phyloP scores from a whole-genome alignment of 2,888 invertebrate species.

The Platypus cylindrus region DNA sequence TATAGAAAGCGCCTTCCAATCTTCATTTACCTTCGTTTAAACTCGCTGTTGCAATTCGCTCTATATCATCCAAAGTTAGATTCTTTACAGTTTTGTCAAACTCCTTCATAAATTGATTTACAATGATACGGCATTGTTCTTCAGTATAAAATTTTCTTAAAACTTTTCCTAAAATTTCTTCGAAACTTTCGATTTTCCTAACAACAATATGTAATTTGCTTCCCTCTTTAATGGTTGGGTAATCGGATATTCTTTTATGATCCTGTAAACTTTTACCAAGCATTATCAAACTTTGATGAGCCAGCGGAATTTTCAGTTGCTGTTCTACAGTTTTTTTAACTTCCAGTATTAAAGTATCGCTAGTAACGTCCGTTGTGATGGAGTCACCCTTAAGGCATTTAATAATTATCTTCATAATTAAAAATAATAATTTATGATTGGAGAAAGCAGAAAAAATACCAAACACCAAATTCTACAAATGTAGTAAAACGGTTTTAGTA shows the following conservation, averaged over 20 bases:
- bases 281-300: slow-evolving; percentile 58
- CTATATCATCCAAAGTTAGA: slow-evolving; percentile 35
- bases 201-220: slow-evolving; percentile 59
- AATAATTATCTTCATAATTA: slow-evolving; percentile 54
- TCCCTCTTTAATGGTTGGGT: slow-evolving; percentile 62
- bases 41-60: slow-evolving; percentile 34
- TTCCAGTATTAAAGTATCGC: slow-evolving; percentile 48
- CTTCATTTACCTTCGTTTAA: too few relatives aligned
- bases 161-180: slow-evolving; percentile 44
- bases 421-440: background rate
- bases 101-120: slow-evolving; percentile 44
- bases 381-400: slow-evolving; percentile 64
- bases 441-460: background rate
- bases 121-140: slow-evolving; percentile 47
- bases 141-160: slow-evolving; percentile 51
- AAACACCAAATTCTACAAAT: too few relatives aligned
- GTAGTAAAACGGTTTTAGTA: too few relatives aligned
- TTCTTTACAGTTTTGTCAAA: slow-evolving; percentile 32
- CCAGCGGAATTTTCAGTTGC: slow-evolving; percentile 50
- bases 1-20: too few relatives aligned
- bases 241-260: slow-evolving; percentile 54
- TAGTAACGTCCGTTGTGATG: slow-evolving; percentile 50
- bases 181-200: slow-evolving; percentile 52
- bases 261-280: slow-evolving; percentile 59
- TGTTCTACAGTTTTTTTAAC: slow-evolving; percentile 55